Evolutionary conservation across 2,797 vertebrate genomes (phyloP).

Genomic region (Vireo griseus): DNA sequence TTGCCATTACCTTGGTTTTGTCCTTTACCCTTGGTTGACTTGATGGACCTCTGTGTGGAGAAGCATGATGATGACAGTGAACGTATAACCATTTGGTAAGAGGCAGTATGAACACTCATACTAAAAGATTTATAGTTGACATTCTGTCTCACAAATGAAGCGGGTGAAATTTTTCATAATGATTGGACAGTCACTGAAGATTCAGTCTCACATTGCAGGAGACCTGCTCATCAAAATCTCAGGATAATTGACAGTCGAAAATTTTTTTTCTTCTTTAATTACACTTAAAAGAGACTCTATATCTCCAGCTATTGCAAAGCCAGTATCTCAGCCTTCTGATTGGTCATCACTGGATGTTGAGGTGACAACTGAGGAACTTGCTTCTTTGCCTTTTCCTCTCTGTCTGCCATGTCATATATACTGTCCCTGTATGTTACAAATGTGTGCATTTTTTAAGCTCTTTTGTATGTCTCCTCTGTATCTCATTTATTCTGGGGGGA

Average conservation of each 20-base stretch:
- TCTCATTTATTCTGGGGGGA: neutral
- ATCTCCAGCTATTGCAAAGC: neutral
- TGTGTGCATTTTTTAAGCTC: neutral
- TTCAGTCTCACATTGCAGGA: neutral
- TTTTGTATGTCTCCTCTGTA: neutral
- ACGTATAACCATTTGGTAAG: neutral
- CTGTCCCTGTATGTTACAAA: neutral
- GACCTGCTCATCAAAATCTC: neutral
- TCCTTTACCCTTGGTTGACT: conserved; percentile 21
- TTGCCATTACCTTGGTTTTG: conserved; percentile 19
- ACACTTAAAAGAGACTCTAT: neutral
- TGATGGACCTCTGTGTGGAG: neutral
- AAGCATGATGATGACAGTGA: neutral
- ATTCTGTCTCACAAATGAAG: neutral
- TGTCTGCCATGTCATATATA: neutral
- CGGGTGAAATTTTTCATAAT: neutral
- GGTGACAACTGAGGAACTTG: neutral
- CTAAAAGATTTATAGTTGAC: neutral
- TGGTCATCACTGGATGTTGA: neutral
- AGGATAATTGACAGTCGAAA: neutral
- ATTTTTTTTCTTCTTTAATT: neutral
- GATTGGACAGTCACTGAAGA: neutral
- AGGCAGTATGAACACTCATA: neutral
- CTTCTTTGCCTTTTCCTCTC: neutral
- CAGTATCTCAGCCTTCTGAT: neutral